Evolutionary conservation across 2,113 vertebrate genomes (phyloP).

Genomic region (Periophthalmodon schlosseri): DNA sequence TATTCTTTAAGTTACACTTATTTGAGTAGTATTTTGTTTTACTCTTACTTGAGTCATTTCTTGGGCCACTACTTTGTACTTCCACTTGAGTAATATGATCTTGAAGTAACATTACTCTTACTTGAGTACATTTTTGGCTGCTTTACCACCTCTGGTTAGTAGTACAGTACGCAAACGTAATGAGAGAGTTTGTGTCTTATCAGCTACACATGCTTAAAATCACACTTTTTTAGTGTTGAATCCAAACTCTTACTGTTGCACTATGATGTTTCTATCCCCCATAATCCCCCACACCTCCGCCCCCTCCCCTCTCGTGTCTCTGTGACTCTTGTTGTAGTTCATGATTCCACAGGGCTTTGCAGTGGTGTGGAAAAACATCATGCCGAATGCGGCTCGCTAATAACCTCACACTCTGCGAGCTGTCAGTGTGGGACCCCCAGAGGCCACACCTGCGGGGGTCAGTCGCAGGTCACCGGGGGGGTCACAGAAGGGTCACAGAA

Average conservation of each 20-base stretch:
- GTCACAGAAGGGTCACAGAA: conserved; percentile 66
- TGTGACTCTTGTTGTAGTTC: background rate
- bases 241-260: background rate
- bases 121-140: too few relatives aligned
- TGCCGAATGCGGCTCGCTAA: conserved; percentile 13
- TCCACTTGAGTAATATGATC: too few relatives aligned
- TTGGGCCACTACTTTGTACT: too few relatives aligned
- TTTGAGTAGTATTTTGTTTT: too few relatives aligned
- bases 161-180: too few relatives aligned
- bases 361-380: conserved; percentile 25
- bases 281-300: too few relatives aligned
- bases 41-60: too few relatives aligned
- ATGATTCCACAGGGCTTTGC: conserved; percentile 49
- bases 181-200: background rate
- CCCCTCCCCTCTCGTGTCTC: background rate
- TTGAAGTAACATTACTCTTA: too few relatives aligned
- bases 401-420: conserved; percentile 50
- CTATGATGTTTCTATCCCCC: background rate
- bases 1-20: too few relatives aligned
- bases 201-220: background rate
- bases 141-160: too few relatives aligned
- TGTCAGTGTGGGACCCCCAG: conserved; percentile 38
- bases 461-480: conserved; percentile 58
- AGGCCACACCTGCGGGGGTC: conserved; percentile 35
- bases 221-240: background rate